Base-by-base conservation (phyloP, 2,797 vertebrate genomes). In the Melanotaenia pygmaea region DNA sequence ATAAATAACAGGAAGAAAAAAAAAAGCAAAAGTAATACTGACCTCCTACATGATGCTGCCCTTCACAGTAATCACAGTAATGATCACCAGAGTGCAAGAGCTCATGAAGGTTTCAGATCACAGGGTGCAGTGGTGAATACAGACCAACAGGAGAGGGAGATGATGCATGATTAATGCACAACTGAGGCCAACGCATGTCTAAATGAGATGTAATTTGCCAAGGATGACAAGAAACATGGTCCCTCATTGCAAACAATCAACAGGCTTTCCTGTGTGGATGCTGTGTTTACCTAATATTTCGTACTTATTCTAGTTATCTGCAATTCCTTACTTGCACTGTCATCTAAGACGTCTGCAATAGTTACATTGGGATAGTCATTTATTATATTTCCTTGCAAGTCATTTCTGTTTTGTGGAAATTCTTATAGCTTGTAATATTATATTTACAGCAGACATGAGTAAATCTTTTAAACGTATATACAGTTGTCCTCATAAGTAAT, bases 51-150 rank as follows among this genome's bases (percentile, higher is more conserved):
- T 85, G 81, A 83, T 32, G 67, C 67, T 77, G 79, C 68, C 79
- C 76, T 81, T 87, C 82, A 72, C 77, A 82, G 76, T 77, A 82
- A 87, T 80, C 30, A 84, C 69, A 75, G 83, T 79, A 80, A 81
- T 85, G 80, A 89, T 89, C 79, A 74, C n/a, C 59, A 43, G 70
- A 67, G 66, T 77, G 76, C 61, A 68, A 73, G 62, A 84, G 71
- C 84, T 86, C 84, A 90, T 88, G 89, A 82, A 83, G 70, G 75
- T 57, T 59, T 72, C n/a, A 50, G 71, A 86, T 81, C 79, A 74
- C 54, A 72, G 66, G 64, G 70, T 43, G 72, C 75, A 82, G 72
- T 13, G 11, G 65, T 56, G 64, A 72, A 67, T 74, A 72, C 22
- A 64, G 73, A 69, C 53, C 53, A 47, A 82, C 66, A 67, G 12